Base-by-base conservation (phyloP, 2,888 invertebrate species). In the Artemia sp. region DNA sequence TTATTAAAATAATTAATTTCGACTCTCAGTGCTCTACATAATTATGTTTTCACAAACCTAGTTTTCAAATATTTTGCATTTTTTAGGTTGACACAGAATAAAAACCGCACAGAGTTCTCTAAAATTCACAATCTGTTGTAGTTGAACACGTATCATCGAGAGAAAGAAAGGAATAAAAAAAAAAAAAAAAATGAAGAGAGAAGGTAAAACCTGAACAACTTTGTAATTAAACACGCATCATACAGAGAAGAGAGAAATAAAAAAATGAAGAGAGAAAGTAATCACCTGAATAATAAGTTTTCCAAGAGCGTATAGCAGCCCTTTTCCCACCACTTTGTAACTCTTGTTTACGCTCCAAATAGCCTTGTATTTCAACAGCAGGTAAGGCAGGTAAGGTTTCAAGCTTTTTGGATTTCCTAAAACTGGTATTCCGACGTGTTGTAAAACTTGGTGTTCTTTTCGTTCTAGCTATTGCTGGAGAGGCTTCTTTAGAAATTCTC, bases 231-330 rank as follows among this genome's bases (percentile, higher is more conserved):
- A 38, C 38, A 38, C 38, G 38, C 38, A 38, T 38, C 38, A 38
- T 38, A 38, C 2, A 38, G 38, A 38, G 38, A 38, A 38, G 38
- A 38, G 6, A 38, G 38, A 6, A 38, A 38, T 38, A 38, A 38
- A 38, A 38, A 38, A 38, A 38, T 38, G 2, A 38, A 38, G 38
- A 38, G 38, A 38, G 38, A 38, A 38, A 38, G 38, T 6, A 58
- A 67, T 72, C 72, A 80, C 81, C 80, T 0, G 92, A 89, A 80
- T 95, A 92, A 81, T 90, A 92, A 70, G 85, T 85, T 76, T 95
- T 93, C 98, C 98, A 98, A 0, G 93, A 91, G 8, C 97, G 84
- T 8, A 95, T 90, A 0, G 95, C 89, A 0, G 97, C 94, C 74
- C 91, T 87, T 79, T 93, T 94, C 14, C 93, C 94, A 11, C 95